Conservation (phyloP, 2,888 invertebrate species). For the Phortica magna region DNA sequence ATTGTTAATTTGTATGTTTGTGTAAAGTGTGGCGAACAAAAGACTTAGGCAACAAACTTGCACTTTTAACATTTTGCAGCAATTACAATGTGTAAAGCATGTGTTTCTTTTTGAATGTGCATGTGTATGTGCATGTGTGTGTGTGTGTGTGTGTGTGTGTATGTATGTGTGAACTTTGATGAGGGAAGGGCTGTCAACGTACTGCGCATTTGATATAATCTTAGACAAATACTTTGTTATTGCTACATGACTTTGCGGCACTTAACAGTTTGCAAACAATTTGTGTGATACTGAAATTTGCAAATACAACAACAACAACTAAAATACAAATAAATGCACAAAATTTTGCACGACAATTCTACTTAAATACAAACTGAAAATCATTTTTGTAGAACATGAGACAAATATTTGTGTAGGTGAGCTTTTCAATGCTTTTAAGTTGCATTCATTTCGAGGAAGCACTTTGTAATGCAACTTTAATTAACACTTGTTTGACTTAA, state of each 20-base stretch:
- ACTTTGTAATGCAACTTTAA: no score
- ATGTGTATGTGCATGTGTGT: background rate
- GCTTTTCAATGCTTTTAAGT: background rate
- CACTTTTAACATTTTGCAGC: background rate
- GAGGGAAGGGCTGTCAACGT: background rate
- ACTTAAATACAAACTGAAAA: background rate
- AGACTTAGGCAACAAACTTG: slow-evolving; percentile 60
- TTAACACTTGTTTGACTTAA: no score
- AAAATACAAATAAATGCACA: background rate
- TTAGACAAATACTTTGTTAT: slow-evolving; percentile 5
- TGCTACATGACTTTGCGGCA: background rate
- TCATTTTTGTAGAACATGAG: slow-evolving; percentile 8
- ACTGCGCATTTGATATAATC: background rate
- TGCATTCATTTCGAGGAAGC: background rate
- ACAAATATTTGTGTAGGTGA: slow-evolving; percentile 1
- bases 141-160: background rate
- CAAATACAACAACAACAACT: background rate
- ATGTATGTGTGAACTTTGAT: no score
- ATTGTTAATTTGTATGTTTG: slow-evolving; percentile 50
- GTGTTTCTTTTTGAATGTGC: background rate
- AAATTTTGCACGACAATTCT: slow-evolving; percentile 5
- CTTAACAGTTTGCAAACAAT: slow-evolving; percentile 11
- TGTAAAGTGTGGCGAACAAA: slow-evolving; percentile 48
- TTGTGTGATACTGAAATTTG: background rate
- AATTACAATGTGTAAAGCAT: background rate